phyloP scores from a whole-genome alignment of 2,113 vertebrate genomes.

The Sinocyclocheilus anshuiensis region DNA sequence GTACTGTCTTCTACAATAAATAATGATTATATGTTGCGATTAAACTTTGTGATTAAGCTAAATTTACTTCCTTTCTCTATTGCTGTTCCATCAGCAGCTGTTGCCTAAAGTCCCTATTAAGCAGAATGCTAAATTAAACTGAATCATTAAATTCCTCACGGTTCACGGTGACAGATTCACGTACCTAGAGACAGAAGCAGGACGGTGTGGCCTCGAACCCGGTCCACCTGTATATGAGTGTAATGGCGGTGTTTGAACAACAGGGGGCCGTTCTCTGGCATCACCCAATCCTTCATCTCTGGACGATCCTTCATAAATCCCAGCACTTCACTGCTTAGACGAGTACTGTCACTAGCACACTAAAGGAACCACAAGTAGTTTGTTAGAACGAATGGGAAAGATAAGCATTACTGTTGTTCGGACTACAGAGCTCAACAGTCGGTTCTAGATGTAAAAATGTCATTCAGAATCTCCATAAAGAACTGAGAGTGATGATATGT shows the following conservation, averaged over 20 bases:
- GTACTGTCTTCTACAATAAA: too few relatives aligned
- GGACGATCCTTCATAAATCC: constrained; percentile 26
- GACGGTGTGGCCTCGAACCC: not conserved
- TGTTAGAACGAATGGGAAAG: not conserved
- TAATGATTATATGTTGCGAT: too few relatives aligned
- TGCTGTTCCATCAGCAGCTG: too few relatives aligned
- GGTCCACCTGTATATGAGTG: constrained; percentile 64
- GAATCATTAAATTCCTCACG: not conserved
- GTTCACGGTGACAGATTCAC: constrained; percentile 18
- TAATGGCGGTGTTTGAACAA: constrained; percentile 64
- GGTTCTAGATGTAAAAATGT: too few relatives aligned
- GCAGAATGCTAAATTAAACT: not conserved
- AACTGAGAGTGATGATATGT: not conserved
- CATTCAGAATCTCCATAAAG: not conserved
- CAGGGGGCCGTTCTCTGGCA: constrained; percentile 55
- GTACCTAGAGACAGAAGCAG: constrained; percentile 71
- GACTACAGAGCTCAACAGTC: not conserved
- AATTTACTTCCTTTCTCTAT: too few relatives aligned
- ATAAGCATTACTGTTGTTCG: not conserved
- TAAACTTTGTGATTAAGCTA: too few relatives aligned
- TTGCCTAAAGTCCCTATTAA: not conserved
- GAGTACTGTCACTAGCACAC: constrained; percentile 60
- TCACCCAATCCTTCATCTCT: constrained; percentile 62
- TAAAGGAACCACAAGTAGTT: constrained; percentile 27
- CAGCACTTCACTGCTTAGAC: accelerated